phyloP scores from a whole-genome alignment of 2,888 invertebrate genomes.

The Lucinisca nassula region DNA sequence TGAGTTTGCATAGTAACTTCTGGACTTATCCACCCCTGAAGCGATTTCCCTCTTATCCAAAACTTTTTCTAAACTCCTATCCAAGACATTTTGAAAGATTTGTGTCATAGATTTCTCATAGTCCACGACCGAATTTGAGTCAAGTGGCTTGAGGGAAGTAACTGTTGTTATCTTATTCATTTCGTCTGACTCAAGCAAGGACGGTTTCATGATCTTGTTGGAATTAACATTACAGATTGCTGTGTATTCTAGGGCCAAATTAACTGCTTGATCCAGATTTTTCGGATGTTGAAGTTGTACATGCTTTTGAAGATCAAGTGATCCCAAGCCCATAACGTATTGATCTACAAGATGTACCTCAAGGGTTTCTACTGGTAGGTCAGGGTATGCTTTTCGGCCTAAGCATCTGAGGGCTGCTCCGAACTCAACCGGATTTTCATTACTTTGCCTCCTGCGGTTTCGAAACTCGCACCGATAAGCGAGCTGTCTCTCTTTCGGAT shows the following conservation, averaged over 20 bases:
- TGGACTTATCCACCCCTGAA: not conserved
- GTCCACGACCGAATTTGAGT: not conserved
- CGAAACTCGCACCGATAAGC: constrained; percentile 4
- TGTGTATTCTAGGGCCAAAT: no score
- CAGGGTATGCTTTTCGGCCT: not conserved
- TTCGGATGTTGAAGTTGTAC: not conserved
- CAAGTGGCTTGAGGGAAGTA: not conserved
- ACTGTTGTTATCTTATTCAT: not conserved
- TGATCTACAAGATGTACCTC: constrained; percentile 1
- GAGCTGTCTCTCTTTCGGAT: not conserved
- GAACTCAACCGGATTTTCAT: constrained; percentile 1
- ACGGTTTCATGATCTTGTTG: not conserved
- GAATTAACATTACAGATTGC: constrained; percentile 4
- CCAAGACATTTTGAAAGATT: no score
- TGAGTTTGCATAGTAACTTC: not conserved
- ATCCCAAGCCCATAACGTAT: not conserved
- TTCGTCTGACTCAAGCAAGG: not conserved
- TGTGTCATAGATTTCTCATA: not conserved
- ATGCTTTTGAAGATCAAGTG: not conserved
- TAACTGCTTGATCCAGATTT: no score
- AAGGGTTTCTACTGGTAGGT: not conserved
- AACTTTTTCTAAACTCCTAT: not conserved
- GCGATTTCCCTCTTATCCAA: not conserved
- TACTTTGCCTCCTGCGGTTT: not conserved
- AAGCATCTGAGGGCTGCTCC: not conserved